A percentile compares a stretch with the other conserved stretches of the same genome.
phyloP scores from a whole-genome alignment of 2,113 vertebrate genomes.

The Tretioscincus oriximinensis region DNA sequence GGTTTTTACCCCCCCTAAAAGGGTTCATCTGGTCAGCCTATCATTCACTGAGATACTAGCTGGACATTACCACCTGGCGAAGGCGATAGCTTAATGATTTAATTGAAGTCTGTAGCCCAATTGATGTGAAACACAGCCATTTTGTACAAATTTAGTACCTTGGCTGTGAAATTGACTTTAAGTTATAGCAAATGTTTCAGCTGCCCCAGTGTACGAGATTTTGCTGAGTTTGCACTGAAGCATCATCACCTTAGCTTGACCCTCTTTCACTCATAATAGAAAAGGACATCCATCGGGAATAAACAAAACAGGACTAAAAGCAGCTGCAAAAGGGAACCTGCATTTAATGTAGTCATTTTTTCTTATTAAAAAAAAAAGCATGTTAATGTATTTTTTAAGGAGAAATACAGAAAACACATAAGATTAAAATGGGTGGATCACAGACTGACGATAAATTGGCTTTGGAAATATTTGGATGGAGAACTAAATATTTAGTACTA shows the following conservation, averaged over 20 bases:
- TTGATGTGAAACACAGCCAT: background rate
- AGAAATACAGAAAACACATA: background rate
- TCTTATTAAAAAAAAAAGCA: background rate
- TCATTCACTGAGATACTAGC: no score
- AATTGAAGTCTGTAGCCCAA: background rate
- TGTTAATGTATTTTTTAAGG: slow-evolving; percentile 1
- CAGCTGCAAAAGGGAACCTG: background rate
- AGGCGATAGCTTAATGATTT: background rate
- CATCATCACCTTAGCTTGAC: background rate
- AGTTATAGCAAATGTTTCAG: slow-evolving; percentile 1
- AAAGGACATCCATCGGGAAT: background rate
- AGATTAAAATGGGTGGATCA: background rate
- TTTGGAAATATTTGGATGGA: background rate
- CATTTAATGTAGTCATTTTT: slow-evolving; percentile 17
- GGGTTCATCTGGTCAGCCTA: no score
- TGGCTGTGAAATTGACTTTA: background rate
- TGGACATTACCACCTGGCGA: background rate
- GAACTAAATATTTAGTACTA: slow-evolving; percentile 5
- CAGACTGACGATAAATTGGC: background rate
- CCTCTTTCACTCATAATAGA: background rate
- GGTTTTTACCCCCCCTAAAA: no score
- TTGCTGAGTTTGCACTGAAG: slow-evolving; percentile 9
- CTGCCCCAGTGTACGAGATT: background rate
- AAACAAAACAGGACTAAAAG: slow-evolving; percentile 10
- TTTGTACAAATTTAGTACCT: slow-evolving; percentile 1